These are phyloP conservation scores for pig (Sus scrofa) DNA, from an alignment of 2,113 vertebrate species.

Conservation along the genomic window DNA sequence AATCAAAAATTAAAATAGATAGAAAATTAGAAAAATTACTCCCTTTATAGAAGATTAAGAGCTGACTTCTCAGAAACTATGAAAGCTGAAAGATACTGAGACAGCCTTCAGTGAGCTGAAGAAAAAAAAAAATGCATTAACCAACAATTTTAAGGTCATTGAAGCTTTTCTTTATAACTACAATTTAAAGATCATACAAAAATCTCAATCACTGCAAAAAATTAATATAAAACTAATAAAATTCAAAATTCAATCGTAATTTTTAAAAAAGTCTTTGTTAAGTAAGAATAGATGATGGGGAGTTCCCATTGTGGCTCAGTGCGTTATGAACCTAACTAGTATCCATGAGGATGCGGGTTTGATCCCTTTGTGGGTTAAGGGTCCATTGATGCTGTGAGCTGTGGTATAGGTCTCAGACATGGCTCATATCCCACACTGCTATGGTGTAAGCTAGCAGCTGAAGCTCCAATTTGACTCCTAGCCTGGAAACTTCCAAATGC, in stretches of 20 bases:
- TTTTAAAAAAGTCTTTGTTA: not conserved
- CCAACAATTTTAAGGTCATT: not conserved
- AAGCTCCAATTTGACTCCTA: too few relatives aligned
- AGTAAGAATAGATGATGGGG: not conserved
- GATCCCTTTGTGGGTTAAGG: too few relatives aligned
- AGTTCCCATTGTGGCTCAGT: too few relatives aligned
- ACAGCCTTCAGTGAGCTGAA: not conserved
- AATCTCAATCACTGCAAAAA: not conserved
- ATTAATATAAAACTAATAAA: not conserved
- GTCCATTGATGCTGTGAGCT: too few relatives aligned
- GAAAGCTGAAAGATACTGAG: not conserved
- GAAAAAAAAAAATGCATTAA: not conserved
- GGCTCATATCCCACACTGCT: too few relatives aligned
- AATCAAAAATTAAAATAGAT: not conserved
- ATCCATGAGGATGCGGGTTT: too few relatives aligned
- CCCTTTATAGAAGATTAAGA: not conserved
- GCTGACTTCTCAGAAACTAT: not conserved
- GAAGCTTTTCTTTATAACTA: not conserved
- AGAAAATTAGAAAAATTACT: not conserved
- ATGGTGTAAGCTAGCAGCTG: too few relatives aligned
- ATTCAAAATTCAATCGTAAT: not conserved
- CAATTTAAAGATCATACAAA: not conserved
- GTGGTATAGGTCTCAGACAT: too few relatives aligned
- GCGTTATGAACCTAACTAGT: too few relatives aligned
- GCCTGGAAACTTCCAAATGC: too few relatives aligned